These are phyloP conservation scores for Xiphias gladius DNA, from an alignment of 2,113 vertebrate species.

Conservation along the genomic window DNA sequence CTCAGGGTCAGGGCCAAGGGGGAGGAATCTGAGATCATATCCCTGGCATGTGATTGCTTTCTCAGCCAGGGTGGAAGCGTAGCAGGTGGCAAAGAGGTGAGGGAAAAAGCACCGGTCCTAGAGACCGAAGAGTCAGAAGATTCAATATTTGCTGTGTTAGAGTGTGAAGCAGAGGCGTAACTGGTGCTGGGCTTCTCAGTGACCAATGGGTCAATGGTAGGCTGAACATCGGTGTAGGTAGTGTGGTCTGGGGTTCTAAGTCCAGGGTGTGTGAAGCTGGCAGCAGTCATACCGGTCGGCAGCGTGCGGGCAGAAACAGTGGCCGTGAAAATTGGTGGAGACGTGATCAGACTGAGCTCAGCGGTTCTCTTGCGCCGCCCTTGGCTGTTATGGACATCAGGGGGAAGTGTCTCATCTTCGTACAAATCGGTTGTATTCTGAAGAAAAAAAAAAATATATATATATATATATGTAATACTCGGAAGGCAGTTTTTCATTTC, in stretches of 20 bases:
- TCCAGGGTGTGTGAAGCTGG: conserved; percentile 21
- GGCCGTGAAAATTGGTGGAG: conserved; percentile 82
- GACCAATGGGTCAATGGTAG: background rate
- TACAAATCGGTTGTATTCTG: conserved; percentile 81
- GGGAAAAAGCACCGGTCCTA: conserved; percentile 66
- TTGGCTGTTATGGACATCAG: conserved; percentile 48
- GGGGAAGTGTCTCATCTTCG: conserved; percentile 67
- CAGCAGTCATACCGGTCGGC: conserved; percentile 50
- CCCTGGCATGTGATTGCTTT: conserved; percentile 37
- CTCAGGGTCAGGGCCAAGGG: conserved; percentile 54
- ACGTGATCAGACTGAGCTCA: conserved; percentile 83
- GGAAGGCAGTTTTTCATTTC: background rate
- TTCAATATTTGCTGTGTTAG: conserved; percentile 3
- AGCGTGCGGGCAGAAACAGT: conserved; percentile 58
- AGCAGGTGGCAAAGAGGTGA: conserved; percentile 62
- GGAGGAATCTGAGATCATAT: conserved; percentile 49
- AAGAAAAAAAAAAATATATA: conserved; percentile 63
- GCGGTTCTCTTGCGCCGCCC: conserved; percentile 86
- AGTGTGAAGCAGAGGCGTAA: conserved; percentile 14
- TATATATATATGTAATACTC: background rate
- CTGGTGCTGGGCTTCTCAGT: conserved; percentile 17
- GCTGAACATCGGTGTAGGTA: conserved; percentile 9
- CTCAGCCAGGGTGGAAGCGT: conserved; percentile 78
- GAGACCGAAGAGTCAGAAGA: conserved; percentile 23
- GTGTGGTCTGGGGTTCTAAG: conserved; percentile 4